Evolutionary conservation across 2,888 invertebrate species (phyloP).

Genomic region (Atethmia centrago): DNA sequence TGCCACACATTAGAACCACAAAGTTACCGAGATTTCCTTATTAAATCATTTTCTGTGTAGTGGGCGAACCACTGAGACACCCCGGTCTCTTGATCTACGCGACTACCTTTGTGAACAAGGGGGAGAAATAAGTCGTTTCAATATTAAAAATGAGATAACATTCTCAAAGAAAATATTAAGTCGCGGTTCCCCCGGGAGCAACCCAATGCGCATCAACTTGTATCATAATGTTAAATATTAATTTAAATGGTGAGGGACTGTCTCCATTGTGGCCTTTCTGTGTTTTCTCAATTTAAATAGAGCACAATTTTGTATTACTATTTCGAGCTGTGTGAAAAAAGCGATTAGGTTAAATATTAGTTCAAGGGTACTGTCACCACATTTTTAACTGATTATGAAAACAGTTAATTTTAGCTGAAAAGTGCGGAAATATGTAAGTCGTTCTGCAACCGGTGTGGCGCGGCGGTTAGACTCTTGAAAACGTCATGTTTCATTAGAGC

Average conservation of each 20-base stretch:
- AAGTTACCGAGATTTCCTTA: slow-evolving; percentile 62
- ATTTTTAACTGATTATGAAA: too few species aligned
- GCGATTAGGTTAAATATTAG: neutral
- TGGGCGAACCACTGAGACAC: slow-evolving; percentile 63
- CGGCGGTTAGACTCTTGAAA: too few species aligned
- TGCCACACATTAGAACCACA: slow-evolving; percentile 52
- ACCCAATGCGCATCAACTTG: slow-evolving; percentile 87
- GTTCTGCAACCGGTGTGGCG: neutral
- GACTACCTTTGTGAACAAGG: slow-evolving; percentile 84
- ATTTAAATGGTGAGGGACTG: slow-evolving; percentile 79
- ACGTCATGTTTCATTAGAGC: neutral
- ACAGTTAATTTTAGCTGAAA: neutral
- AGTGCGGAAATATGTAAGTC: neutral
- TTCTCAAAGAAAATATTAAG: slow-evolving; percentile 90
- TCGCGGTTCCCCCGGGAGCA: slow-evolving; percentile 85
- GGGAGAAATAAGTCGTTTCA: slow-evolving; percentile 84
- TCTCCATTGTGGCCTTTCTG: slow-evolving; percentile 74
- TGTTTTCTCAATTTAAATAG: slow-evolving; percentile 22
- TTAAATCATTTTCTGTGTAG: slow-evolving; percentile 64
- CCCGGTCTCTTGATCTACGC: slow-evolving; percentile 78
- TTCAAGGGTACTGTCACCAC: neutral
- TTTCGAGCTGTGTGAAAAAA: neutral
- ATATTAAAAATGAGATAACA: slow-evolving; percentile 89
- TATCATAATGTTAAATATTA: slow-evolving; percentile 88
- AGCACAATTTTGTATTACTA: slow-evolving; percentile 1